Percentiles rank a stretch among this genome's conserved stretches.
phyloP scores from a whole-genome alignment of 1,140 invertebrate species.

The Atta colombica region DNA sequence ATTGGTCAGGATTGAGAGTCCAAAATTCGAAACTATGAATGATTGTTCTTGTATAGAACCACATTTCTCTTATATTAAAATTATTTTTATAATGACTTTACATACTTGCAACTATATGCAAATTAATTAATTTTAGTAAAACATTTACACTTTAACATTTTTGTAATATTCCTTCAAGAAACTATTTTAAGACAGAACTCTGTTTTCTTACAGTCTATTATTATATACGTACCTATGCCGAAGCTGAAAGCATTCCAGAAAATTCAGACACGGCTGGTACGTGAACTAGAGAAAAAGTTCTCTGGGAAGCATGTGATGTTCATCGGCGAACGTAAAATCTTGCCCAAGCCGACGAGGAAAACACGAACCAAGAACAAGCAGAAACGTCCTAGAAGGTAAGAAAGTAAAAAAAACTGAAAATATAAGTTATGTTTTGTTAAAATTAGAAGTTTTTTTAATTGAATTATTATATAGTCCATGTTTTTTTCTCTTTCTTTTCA shows the following conservation, averaged over 20 bases:
- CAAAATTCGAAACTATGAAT: not conserved
- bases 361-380: slow-evolving; percentile 98
- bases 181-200: slow-evolving; percentile 42
- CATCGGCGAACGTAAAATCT: slow-evolving; percentile 98
- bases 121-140: not conserved
- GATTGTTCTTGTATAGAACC: not conserved
- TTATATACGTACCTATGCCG: slow-evolving; percentile 99
- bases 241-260: slow-evolving; percentile 99
- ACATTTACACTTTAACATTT: not conserved
- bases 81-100: slow-evolving; percentile 16
- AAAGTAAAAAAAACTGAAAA: not conserved
- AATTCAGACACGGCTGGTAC: slow-evolving; percentile 97
- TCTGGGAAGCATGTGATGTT: slow-evolving; percentile 99
- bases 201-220: slow-evolving; percentile 93
- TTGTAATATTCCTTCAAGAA: slow-evolving; percentile 9
- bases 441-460: not conserved
- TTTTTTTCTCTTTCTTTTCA: too few species aligned
- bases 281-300: slow-evolving; percentile 99
- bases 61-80: not conserved
- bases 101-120: not conserved
- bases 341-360: slow-evolving; percentile 99
- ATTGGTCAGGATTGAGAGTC: not conserved
- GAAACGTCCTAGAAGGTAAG: slow-evolving; percentile 96
- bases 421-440: slow-evolving; percentile 74
- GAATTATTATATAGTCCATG: too few species aligned